A percentile compares a stretch with the other conserved stretches of the same genome.
Evolutionary conservation across 1,140 invertebrate genomes (phyloP).

Genomic region (Anthonomus grandis): DNA sequence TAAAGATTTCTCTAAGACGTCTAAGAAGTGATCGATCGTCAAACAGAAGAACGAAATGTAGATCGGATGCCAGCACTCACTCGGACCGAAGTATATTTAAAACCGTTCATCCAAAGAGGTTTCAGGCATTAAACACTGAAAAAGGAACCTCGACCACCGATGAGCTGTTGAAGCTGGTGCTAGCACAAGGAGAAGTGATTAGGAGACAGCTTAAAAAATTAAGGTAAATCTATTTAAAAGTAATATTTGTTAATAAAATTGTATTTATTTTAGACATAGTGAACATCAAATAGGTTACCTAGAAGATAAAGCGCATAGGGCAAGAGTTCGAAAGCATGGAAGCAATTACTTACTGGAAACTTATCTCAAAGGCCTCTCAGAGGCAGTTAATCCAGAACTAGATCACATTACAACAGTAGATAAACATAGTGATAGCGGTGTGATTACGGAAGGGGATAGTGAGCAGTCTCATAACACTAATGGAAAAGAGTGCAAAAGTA

Average conservation of each 20-base stretch:
- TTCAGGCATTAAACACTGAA: constrained; percentile 43
- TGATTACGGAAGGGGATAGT: constrained; percentile 49
- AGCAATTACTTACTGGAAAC: constrained; percentile 79
- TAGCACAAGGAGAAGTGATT: constrained; percentile 79
- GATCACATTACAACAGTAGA: constrained; percentile 42
- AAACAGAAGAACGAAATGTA: constrained; percentile 37
- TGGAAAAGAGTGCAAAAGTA: constrained; percentile 31
- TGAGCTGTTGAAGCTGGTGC: constrained; percentile 69
- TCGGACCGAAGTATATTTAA: constrained; percentile 44
- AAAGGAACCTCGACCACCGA: constrained; percentile 58
- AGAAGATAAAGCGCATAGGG: constrained; percentile 70
- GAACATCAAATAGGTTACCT: constrained; percentile 73
- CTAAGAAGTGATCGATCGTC: constrained; percentile 38
- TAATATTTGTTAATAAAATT: background rate
- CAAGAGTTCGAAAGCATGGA: constrained; percentile 68
- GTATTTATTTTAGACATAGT: constrained; percentile 55
- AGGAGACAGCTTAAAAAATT: constrained; percentile 66
- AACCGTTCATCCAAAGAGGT: constrained; percentile 45
- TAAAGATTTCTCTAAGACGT: constrained; percentile 46
- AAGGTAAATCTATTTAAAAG: constrained; percentile 49
- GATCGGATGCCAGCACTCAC: constrained; percentile 43
- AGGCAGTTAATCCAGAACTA: constrained; percentile 48
- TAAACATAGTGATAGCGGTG: constrained; percentile 59
- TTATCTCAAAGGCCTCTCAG: constrained; percentile 62
- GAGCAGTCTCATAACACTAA: constrained; percentile 43